A percentile compares a stretch with the other conserved stretches of the same genome.
Conservation (phyloP, 2,113 vertebrate genomes). For the Sapajus apella region DNA sequence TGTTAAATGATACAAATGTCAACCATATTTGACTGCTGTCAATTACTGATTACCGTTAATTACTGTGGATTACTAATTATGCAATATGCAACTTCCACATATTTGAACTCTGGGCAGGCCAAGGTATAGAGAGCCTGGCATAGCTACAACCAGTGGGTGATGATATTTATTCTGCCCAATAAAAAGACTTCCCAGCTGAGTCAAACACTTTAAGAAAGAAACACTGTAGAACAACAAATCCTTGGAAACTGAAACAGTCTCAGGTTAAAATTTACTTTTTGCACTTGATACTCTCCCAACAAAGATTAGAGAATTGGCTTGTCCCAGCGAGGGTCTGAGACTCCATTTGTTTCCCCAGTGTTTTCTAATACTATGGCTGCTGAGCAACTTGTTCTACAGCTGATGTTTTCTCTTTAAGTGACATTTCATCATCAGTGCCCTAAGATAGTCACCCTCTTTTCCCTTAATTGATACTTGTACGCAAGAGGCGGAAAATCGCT, state of each 20-base stretch:
- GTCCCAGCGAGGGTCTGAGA: not conserved
- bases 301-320: not conserved
- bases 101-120: conserved; percentile 34
- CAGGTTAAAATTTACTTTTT: not conserved
- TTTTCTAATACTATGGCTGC: not conserved
- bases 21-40: conserved; percentile 29
- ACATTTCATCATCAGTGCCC: conserved; percentile 37
- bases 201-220: not conserved
- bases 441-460: conserved; percentile 51
- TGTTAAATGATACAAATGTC: conserved; percentile 64
- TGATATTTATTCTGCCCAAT: conserved; percentile 12
- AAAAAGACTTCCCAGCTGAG: not conserved
- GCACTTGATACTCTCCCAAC: not conserved
- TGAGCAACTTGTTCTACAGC: not conserved
- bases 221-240: not conserved
- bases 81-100: not conserved
- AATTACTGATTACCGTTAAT: conserved; percentile 54
- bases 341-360: not conserved
- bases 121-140: not conserved
- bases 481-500: conserved; percentile 38
- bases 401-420: conserved; percentile 52
- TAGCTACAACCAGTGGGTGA: not conserved
- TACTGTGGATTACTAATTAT: conserved; percentile 42
- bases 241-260: not conserved
- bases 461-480: conserved; percentile 58